Evolutionary conservation across 92 coral and sea anemone genomes (phyloP), one percentile per base, ranked within the genome.

Genomic region (Palythoa grandis): DNA sequence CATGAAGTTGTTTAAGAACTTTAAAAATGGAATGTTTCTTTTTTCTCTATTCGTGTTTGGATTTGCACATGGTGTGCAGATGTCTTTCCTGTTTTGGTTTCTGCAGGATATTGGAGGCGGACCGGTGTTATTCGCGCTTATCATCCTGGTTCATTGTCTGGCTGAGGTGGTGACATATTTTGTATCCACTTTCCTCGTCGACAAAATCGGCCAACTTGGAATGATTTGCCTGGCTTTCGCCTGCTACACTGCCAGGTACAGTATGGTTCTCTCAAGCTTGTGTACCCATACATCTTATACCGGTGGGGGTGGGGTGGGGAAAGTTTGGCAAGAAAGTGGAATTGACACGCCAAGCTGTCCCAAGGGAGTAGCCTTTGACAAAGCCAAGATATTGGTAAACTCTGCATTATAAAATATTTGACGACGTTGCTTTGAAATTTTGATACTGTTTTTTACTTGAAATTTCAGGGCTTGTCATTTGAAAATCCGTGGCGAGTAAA

Each of bases 31-130:
- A 3, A 87, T 94, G 83, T 94, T 94, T 65, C 88, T 94, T n/a
- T 89, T 89, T 11, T 90, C 98, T 3, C 80, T 94, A 52, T 85
- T 94, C 70, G 58, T 84, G 67, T 83, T 92, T 10, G 98, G 98
- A 38, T 92, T 79, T 65, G 85, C 89, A 17, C 98, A 94, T 91
- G 91, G 95, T 52, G 86, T 92, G 3, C 98, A 94, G 83, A 92
- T 90, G 70, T 69, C 90, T 15, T 94, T 94, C 68, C 72, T 94
- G 89, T 94, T 92, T 35, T 94, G 98, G 98, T 94, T 90, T 72
- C 87, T 94, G 23, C 98, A 94, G 66, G 98, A 94, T 50, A 78
- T 94, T 23, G 98, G 98, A 22, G 98, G 98, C 1, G 91, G 94
- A 7, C 98, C 98, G 25, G 88, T 89, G 7, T 69, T 94, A 10